Evolutionary conservation across 2,888 invertebrate genomes (phyloP).

Genomic region (Ochropleura leucogaster): DNA sequence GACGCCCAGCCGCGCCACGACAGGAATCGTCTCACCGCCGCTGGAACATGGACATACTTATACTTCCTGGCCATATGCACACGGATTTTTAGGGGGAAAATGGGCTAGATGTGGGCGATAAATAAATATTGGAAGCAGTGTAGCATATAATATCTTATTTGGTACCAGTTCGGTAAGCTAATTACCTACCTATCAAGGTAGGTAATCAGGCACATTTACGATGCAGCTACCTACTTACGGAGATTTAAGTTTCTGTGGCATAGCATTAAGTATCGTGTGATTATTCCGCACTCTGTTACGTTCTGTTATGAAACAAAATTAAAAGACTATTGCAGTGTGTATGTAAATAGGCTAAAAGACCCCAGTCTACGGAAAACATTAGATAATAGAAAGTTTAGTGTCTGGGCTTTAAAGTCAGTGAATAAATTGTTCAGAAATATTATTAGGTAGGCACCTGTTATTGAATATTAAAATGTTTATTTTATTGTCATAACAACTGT

Average conservation of each 20-base stretch:
- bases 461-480: not conserved
- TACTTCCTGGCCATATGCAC: too few species aligned
- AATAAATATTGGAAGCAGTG: too few species aligned
- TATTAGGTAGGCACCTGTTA: not conserved
- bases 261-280: not conserved
- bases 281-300: not conserved
- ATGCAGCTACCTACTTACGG: too few species aligned
- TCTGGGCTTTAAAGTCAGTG: not conserved
- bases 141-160: too few species aligned
- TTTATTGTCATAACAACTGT: constrained; percentile 3
- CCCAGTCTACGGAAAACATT: constrained; percentile 7
- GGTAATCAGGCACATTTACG: too few species aligned
- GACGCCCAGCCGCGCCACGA: constrained; percentile 79
- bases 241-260: too few species aligned
- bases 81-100: too few species aligned
- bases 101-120: too few species aligned
- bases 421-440: not conserved
- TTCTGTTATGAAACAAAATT: constrained; percentile 12
- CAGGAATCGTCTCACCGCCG: constrained; percentile 75
- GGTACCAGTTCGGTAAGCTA: too few species aligned
- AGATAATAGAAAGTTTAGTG: constrained; percentile 31
- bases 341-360: constrained; percentile 2
- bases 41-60: constrained; percentile 64
- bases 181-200: too few species aligned
- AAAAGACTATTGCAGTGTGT: constrained; percentile 8